Evolutionary conservation across 2,113 vertebrate species (phyloP).

Genomic region (Lethenteron camtschaticum): DNA sequence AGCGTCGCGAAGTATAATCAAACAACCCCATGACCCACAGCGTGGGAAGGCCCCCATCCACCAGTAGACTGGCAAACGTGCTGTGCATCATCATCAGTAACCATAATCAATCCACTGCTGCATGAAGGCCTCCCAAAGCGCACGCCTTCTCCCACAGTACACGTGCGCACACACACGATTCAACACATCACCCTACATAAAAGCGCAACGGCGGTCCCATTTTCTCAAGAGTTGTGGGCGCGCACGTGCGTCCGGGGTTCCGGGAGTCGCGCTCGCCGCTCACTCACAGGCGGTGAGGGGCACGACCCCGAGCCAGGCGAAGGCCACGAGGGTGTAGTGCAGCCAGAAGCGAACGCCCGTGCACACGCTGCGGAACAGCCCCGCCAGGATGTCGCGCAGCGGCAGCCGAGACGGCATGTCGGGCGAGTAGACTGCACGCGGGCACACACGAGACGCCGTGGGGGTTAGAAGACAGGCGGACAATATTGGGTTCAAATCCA

Average conservation of each 20-base stretch:
- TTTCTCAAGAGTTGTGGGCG: not conserved
- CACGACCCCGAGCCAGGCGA: slow-evolving; percentile 95
- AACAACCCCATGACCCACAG: no score
- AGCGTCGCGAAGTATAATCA: no score
- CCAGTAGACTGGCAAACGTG: no score
- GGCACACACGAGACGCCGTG: not conserved
- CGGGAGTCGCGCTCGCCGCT: not conserved
- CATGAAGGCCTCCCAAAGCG: not conserved
- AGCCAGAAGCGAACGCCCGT: slow-evolving; percentile 99
- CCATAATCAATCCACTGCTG: not conserved
- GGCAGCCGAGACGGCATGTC: slow-evolving; percentile 98
- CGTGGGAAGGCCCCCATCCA: no score
- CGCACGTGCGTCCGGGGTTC: not conserved
- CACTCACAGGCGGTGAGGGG: slow-evolving; percentile 97
- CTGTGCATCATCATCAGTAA: no score
- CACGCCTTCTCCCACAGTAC: no score
- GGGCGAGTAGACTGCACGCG: slow-evolving; percentile 68
- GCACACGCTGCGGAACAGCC: slow-evolving; percentile 90
- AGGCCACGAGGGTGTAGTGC: slow-evolving; percentile 98
- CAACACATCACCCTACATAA: not conserved
- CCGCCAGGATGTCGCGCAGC: slow-evolving; percentile 94
- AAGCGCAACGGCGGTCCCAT: not conserved
- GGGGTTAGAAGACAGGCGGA: not conserved
- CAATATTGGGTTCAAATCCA: no score
- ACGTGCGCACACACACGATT: not conserved